Base-by-base conservation (phyloP, 1,140 invertebrate genomes). In the Lepidurus packardi region DNA sequence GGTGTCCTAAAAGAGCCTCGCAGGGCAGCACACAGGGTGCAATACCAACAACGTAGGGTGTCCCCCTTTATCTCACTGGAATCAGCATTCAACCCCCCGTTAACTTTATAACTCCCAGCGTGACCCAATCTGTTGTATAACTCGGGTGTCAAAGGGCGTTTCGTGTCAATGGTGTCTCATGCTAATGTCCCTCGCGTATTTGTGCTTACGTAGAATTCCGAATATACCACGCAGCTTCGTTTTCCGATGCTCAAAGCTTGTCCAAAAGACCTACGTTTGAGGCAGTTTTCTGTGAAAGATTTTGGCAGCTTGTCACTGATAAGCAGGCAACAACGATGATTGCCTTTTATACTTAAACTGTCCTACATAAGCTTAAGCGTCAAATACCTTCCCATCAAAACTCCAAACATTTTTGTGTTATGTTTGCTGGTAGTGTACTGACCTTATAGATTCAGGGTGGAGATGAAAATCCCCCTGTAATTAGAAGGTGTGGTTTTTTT, bases 261-360 rank as follows among this genome's bases (percentile, higher is more conserved):
- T 21, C 7, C 21, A 6, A n/a, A 65, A 65, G 53, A 65, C 3
- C 34, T 34, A n/a, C 53, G 8, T 65, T 65, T 13, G 53, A 21
- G 53, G 53, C 53, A 11, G 8, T 65, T 65, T 65, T 21, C 53
- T 65, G 53, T 65, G 53, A 65, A 65, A 65, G 6, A 65, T 65
- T 65, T 65, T 65, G 53, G 53, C 53, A 65, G 53, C 53, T 65
- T 65, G 53, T 65, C 53, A 65, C 53, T n/a, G 53, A 65, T 65
- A 65, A 65, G 53, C 53, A n/a, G 13, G 13, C 53, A 65, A 65
- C 16, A 21, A 65, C 53, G 16, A 65, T 16, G 7, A 9, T 65
- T 65, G 6, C 21, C 6, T 65, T 65, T 65, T 65, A 7, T 7
- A 65, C 21, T 21, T 65, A 65, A 16, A 13, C 34, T 34, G 34